Percentiles rank a stretch among this genome's conserved stretches.
These are phyloP conservation scores for Cyprinodon tularosa DNA, from an alignment of 2,113 vertebrate genomes.

Conservation along the genomic window DNA sequence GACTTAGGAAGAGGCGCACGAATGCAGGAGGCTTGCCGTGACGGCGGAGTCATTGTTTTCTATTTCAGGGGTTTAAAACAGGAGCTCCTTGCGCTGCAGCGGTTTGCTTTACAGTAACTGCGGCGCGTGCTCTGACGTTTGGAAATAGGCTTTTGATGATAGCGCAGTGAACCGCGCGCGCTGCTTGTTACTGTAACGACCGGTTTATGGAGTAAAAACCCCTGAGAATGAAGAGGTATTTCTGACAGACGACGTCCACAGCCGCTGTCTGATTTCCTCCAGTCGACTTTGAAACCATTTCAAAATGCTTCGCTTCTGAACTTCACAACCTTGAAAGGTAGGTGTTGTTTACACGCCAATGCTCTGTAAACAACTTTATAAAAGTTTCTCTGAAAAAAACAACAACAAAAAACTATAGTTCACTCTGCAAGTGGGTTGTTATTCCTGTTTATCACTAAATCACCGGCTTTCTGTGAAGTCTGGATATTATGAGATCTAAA, in stretches of 20 bases:
- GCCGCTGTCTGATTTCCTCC: background rate
- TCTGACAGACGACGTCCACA: background rate
- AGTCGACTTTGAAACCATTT: background rate
- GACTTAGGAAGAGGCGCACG: slow-evolving; percentile 18
- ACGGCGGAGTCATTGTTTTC: background rate
- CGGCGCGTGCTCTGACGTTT: slow-evolving; percentile 13
- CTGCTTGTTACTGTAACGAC: background rate
- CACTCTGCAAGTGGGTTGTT: background rate
- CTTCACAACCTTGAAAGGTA: slow-evolving; percentile 24
- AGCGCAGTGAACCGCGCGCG: background rate
- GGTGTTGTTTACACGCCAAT: background rate
- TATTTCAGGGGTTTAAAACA: background rate
- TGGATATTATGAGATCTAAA: background rate
- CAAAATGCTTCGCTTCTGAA: slow-evolving; percentile 28
- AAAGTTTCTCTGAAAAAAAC: background rate
- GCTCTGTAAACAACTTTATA: background rate
- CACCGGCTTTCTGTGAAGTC: background rate
- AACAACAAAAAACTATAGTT: background rate
- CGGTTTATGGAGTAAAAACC: background rate
- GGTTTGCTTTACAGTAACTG: background rate
- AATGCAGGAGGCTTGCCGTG: slow-evolving; percentile 17
- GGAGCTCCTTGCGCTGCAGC: background rate
- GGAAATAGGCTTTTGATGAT: background rate
- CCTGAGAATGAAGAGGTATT: background rate
- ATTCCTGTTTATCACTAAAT: background rate